Base-by-base conservation (phyloP, 2,888 invertebrate genomes). In the Pheosia tremula region DNA sequence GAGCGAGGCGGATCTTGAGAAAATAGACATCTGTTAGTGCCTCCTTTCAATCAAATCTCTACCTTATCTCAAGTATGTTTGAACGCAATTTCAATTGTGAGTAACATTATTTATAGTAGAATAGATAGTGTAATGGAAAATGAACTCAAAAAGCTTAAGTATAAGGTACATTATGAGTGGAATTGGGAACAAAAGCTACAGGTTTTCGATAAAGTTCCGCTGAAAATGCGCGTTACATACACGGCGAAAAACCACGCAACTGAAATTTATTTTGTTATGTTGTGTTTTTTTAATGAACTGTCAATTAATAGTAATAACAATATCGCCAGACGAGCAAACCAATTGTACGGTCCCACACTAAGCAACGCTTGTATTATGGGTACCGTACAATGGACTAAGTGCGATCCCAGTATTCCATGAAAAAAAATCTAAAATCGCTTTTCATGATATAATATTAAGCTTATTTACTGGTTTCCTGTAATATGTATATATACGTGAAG, bases 151-250 rank as follows among this genome's bases (percentile, higher is more conserved):
- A 47, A 3, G 1, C 0, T n/a, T n/a, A 1, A 0, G 0, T 0
- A 24, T 77, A 80, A 70, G 64, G 75, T 72, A 36, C 11, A 62
- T 36, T 63, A 64, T 80, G 0, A 36, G 6, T 38, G 78, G 71
- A 0, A 54, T 11, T 4, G 3, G 43, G 61, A 56, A 64, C 79
- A 72, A 89, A 88, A 90, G 89, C 91, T 87, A 91, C 91, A 91
- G 91, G 91, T 91, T 83, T 87, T 85, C 87, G 84, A 87, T 90
- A 87, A 86, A 83, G 88, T 47, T 81, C 74, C 80, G 84, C 86
- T 86, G 88, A 88, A 90, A 91, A 84, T 83, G 86, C 85, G 82
- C 66, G 73, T 69, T 70, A 63, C 56, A 58, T 60, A 62, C n/a
- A 68, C 59, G 57, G n/a, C 39, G 69, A 11, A 83, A 41, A 87